Percentiles rank a stretch among this genome's conserved stretches.
These are phyloP conservation scores for Tetramorium simillimum DNA, from an alignment of 1,140 invertebrate species.

Conservation along the genomic window DNA sequence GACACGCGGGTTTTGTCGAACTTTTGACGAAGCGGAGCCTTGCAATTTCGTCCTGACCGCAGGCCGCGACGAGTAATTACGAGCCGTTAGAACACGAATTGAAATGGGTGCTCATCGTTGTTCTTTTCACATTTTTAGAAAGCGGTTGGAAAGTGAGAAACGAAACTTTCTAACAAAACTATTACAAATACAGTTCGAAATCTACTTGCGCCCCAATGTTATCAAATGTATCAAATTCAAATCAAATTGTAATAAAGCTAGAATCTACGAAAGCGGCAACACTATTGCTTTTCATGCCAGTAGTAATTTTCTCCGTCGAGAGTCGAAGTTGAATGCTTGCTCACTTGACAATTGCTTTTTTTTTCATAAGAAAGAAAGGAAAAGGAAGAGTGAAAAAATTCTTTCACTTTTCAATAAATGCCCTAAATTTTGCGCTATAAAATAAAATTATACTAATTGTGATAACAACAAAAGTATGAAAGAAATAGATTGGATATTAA, in stretches of 20 bases:
- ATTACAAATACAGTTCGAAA: slow-evolving; percentile 71
- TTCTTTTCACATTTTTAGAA: slow-evolving; percentile 78
- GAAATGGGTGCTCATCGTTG: slow-evolving; percentile 73
- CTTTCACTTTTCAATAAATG: neutral
- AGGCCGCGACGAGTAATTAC: slow-evolving; percentile 69
- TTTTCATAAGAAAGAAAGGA: neutral
- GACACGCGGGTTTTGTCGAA: slow-evolving; percentile 16
- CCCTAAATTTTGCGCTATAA: neutral
- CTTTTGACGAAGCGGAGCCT: slow-evolving; percentile 30
- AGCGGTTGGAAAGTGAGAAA: slow-evolving; percentile 76
- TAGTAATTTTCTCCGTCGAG: neutral
- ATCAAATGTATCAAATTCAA: slow-evolving; percentile 1
- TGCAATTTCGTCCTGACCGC: slow-evolving; percentile 57
- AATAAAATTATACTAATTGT: neutral
- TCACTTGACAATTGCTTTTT: neutral
- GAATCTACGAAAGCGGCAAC: neutral
- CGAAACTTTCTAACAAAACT: slow-evolving; percentile 74
- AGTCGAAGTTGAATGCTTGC: neutral
- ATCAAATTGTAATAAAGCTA: slow-evolving; percentile 8
- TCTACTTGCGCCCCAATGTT: neutral
- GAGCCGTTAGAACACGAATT: slow-evolving; percentile 73
- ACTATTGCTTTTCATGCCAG: neutral
- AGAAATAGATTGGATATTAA: neutral
- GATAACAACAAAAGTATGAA: neutral
- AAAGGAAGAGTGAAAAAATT: neutral